Conservation (phyloP, 2,797 vertebrate genomes). For the Acrossocheilus wenchowensis region DNA sequence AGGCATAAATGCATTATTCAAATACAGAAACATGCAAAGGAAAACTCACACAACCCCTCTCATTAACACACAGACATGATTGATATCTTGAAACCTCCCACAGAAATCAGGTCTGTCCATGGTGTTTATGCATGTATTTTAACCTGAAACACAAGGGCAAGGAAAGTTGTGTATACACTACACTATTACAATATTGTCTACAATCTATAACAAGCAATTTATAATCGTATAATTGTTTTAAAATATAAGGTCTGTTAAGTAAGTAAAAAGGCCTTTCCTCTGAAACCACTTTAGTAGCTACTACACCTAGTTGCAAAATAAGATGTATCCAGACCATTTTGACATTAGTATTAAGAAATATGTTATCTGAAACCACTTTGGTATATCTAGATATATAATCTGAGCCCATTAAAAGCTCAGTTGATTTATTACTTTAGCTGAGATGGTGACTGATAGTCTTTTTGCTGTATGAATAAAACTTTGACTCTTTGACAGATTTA, state of each 20-base stretch:
- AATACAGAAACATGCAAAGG: conserved; percentile 15
- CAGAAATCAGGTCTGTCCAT: background rate
- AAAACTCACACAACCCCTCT: background rate
- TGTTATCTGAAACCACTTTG: background rate
- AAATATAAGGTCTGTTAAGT: too few species aligned
- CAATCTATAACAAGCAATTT: background rate
- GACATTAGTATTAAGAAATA: background rate
- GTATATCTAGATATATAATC: background rate
- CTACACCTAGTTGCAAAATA: background rate
- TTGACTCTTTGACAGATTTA: background rate
- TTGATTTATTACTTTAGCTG: conserved; percentile 16
- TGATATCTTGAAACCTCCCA: background rate
- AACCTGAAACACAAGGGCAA: background rate
- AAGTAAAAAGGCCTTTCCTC: background rate
- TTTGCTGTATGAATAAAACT: background rate
- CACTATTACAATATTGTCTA: background rate
- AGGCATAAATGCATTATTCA: background rate
- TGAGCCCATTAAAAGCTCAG: background rate
- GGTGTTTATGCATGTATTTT: background rate
- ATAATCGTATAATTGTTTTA: background rate
- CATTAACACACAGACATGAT: background rate
- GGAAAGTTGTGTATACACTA: background rate
- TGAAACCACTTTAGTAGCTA: background rate
- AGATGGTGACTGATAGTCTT: background rate
- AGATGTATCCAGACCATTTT: background rate